Evolutionary conservation across 2,888 invertebrate species (phyloP).

Genomic region (Hesperia comma): DNA sequence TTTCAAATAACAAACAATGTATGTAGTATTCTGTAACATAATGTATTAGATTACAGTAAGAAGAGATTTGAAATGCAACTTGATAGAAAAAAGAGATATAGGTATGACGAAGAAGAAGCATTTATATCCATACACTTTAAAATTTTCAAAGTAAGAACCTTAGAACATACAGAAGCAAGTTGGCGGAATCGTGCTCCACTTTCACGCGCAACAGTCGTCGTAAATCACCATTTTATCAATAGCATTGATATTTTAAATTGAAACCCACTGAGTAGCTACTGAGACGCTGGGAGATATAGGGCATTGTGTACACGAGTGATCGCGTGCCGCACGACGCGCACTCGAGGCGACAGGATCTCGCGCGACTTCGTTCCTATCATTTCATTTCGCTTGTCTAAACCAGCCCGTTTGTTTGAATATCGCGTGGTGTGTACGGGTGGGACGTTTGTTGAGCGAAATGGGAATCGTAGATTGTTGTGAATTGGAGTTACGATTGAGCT

Average conservation of each 20-base stretch:
- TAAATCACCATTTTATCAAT: constrained; percentile 37
- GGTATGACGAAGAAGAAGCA: no score
- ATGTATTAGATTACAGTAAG: no score
- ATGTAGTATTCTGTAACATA: no score
- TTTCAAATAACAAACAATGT: no score
- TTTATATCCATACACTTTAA: no score
- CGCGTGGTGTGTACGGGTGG: constrained; percentile 46
- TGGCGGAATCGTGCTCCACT: constrained; percentile 24
- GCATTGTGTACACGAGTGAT: constrained; percentile 42
- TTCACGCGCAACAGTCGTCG: constrained; percentile 24
- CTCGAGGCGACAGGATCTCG: constrained; percentile 63
- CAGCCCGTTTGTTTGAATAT: constrained; percentile 58
- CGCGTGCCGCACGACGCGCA: constrained; percentile 47
- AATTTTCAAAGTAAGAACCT: no score
- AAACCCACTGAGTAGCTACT: constrained; percentile 34
- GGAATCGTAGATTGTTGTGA: no score
- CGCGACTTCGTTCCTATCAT: constrained; percentile 70
- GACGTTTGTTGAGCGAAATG: constrained; percentile 7
- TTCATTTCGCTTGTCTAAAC: constrained; percentile 74
- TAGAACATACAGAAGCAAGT: no score
- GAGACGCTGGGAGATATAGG: constrained; percentile 39
- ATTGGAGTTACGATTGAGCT: no score
- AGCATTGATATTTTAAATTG: constrained; percentile 35
- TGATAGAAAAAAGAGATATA: no score
- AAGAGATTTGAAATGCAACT: no score